These are phyloP conservation scores for Trisateles emortualis DNA, from an alignment of 2,888 invertebrate species.

Conservation along the genomic window DNA sequence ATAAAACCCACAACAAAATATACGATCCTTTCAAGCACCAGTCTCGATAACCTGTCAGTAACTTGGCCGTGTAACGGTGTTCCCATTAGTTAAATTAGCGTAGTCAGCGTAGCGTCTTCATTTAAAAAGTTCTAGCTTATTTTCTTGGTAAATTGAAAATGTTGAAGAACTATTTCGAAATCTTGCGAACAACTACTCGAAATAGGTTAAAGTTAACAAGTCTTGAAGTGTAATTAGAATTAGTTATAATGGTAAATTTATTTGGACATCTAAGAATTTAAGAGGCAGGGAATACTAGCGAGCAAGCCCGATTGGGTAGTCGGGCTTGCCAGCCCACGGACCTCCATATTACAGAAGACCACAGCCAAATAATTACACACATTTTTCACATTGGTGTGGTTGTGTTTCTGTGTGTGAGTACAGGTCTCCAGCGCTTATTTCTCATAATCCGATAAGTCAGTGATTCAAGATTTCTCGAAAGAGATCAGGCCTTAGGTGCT, in stretches of 20 bases:
- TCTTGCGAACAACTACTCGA: constrained; percentile 20
- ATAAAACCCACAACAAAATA: not conserved
- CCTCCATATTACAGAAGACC: too few relatives aligned
- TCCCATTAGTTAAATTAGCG: constrained; percentile 51
- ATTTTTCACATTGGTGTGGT: too few relatives aligned
- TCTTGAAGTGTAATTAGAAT: constrained; percentile 25
- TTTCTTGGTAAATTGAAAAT: constrained; percentile 55
- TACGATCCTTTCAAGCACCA: not conserved
- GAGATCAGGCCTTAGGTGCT: too few relatives aligned
- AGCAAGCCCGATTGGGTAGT: too few relatives aligned
- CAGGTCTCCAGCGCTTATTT: too few relatives aligned
- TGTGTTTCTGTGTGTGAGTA: too few relatives aligned
- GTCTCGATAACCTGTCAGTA: constrained; percentile 12
- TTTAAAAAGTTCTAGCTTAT: constrained; percentile 47
- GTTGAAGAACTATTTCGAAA: constrained; percentile 46
- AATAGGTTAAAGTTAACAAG: constrained; percentile 21
- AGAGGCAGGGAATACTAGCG: too few relatives aligned
- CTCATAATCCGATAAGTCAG: too few relatives aligned
- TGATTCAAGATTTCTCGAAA: too few relatives aligned
- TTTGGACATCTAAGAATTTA: too few relatives aligned
- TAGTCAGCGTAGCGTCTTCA: constrained; percentile 45
- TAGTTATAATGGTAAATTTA: constrained; percentile 10
- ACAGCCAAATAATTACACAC: too few relatives aligned
- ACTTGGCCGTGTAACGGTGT: constrained; percentile 20
- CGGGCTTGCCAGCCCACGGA: too few relatives aligned